A percentile compares a stretch with the other conserved stretches of the same genome.
Conservation (phyloP, 1,140 invertebrate genomes). For the Eupeodes corollae region DNA sequence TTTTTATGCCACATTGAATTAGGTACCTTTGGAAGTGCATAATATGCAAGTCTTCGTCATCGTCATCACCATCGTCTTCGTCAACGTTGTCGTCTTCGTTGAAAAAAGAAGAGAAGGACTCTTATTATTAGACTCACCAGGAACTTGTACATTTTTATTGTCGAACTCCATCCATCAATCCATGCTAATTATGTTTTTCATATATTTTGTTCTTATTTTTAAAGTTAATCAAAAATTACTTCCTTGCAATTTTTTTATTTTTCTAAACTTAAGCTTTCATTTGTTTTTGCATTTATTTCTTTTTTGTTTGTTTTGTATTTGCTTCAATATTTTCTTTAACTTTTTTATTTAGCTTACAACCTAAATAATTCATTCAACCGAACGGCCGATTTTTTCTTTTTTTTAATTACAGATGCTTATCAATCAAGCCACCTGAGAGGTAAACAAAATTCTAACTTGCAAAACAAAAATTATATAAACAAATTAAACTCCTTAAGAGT, state of each 20-base stretch:
- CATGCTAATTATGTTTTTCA: too few relatives aligned
- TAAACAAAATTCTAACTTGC: conserved; percentile 23
- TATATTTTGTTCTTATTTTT: too few relatives aligned
- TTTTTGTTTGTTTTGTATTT: neutral
- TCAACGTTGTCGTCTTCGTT: too few relatives aligned
- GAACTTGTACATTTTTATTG: too few relatives aligned
- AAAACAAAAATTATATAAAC: conserved; percentile 16
- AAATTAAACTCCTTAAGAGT: neutral
- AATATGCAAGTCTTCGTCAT: too few relatives aligned
- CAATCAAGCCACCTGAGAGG: conserved; percentile 57
- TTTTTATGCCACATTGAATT: too few relatives aligned
- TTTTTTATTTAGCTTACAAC: conserved; percentile 1
- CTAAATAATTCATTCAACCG: conserved; percentile 4
- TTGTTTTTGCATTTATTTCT: neutral
- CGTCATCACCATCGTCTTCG: too few relatives aligned
- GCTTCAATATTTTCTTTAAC: conserved; percentile 9
- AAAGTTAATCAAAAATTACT: too few relatives aligned
- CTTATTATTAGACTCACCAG: too few relatives aligned
- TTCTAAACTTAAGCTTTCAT: neutral
- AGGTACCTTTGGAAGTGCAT: too few relatives aligned
- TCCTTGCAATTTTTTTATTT: neutral
- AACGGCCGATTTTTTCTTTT: conserved; percentile 37
- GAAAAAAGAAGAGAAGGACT: too few relatives aligned
- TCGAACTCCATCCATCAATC: too few relatives aligned
- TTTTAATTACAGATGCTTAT: conserved; percentile 57